Evolutionary conservation across 2,888 invertebrate species (phyloP), one percentile per base, ranked within the genome.

Genomic region (Athripsodes cinereus): DNA sequence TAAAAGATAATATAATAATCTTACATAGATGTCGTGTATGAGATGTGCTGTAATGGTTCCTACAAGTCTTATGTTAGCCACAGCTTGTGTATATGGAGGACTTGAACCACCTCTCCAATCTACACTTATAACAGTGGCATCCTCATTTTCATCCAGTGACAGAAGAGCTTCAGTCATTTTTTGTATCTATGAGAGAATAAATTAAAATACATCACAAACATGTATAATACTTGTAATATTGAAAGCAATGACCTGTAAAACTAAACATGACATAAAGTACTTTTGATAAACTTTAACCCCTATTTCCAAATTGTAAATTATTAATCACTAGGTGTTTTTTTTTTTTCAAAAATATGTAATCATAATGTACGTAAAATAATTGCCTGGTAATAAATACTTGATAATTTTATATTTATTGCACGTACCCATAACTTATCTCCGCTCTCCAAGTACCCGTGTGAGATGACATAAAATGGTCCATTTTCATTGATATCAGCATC

Each of bases 1-100:
- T 26, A 10, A 26, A 26, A n/a, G n/a, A n/a, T n/a, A n/a, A n/a
- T n/a, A n/a, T n/a, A n/a, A 10, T 26, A 10, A 26, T 8, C 79
- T 75, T 67, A 81, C 80, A 69, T 79, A 78, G 50, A 83, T 68
- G 69, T 75, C 75, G 63, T 72, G 79, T 53, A 79, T 75, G 20
- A 95, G 74, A 71, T 90, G 85, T 0, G 91, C 92, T 0, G 90
- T 84, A 73, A 94, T 89, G 0, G 86, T 86, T 0, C 92, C 95
- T 1, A 95, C 86, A 13, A 96, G 77, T 53, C 95, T 79, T 19
- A 91, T 92, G 69, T 96, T 96, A 1, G 94, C 93, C 1, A 92
- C 93, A 0, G 96, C 95, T 72, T 95, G 93, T 0, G 90, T 87
- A 69, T 96, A 96, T 0, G 93, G 92, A 0, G 93, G 92, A 62